phyloP scores from a whole-genome alignment of 2,888 invertebrate species.

The Thymelicus lineola region DNA sequence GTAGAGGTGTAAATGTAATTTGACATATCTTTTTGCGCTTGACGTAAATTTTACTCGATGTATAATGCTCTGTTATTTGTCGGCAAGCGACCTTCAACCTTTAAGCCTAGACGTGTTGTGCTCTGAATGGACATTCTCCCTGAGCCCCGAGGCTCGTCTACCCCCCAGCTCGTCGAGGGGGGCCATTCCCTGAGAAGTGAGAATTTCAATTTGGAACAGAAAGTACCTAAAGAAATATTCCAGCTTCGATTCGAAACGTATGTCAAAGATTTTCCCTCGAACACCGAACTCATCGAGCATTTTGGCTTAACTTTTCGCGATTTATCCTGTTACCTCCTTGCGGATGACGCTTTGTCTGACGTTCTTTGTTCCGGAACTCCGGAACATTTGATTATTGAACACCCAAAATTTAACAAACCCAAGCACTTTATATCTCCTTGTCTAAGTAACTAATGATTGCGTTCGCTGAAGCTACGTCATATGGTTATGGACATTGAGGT shows the following conservation, averaged over 20 bases:
- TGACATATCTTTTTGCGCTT: neutral
- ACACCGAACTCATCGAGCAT: slow-evolving; percentile 22
- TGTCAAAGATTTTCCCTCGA: slow-evolving; percentile 37
- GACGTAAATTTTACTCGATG: slow-evolving; percentile 23
- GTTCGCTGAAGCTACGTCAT: slow-evolving; percentile 1
- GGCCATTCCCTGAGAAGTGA: slow-evolving; percentile 52
- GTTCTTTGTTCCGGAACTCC: slow-evolving; percentile 22
- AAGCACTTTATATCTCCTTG: neutral
- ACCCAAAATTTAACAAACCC: slow-evolving; percentile 13
- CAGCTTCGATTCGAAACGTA: slow-evolving; percentile 38
- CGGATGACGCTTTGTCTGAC: slow-evolving; percentile 6
- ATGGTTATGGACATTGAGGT: slow-evolving; percentile 16
- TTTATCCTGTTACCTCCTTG: slow-evolving; percentile 36
- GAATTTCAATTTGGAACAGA: slow-evolving; percentile 57
- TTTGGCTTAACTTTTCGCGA: slow-evolving; percentile 35
- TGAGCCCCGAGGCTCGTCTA: slow-evolving; percentile 45
- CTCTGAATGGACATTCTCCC: slow-evolving; percentile 54
- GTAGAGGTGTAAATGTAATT: too few relatives aligned
- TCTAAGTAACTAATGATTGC: slow-evolving; percentile 21
- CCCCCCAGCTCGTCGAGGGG: slow-evolving; percentile 30
- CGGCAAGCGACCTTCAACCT: slow-evolving; percentile 50
- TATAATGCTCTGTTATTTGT: slow-evolving; percentile 23
- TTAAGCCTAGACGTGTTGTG: slow-evolving; percentile 57
- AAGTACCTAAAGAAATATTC: slow-evolving; percentile 40
- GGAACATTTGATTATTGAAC: slow-evolving; percentile 26